phyloP scores from a whole-genome alignment of 2,797 vertebrate genomes.

The Trematomus bernacchii region DNA sequence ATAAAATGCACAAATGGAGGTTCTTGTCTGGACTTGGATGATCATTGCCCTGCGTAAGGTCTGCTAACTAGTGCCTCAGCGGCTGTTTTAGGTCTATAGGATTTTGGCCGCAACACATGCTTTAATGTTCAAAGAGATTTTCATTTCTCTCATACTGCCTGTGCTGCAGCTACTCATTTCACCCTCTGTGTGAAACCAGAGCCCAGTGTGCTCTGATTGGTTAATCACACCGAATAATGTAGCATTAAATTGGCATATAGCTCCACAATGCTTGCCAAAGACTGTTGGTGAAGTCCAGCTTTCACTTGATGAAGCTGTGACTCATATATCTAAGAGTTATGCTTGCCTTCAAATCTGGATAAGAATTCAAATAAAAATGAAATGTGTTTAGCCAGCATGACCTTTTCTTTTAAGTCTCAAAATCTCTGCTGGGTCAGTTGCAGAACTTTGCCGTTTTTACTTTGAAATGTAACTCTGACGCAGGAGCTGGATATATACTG shows the following conservation, averaged over 20 bases:
- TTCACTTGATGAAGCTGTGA: constrained; percentile 16
- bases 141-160: no score
- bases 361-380: neutral
- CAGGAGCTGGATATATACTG: neutral
- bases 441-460: constrained; percentile 6
- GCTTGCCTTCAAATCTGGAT: neutral
- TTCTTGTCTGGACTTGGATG: no score
- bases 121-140: no score
- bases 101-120: no score
- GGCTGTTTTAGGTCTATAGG: no score
- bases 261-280: constrained; percentile 11
- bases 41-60: no score
- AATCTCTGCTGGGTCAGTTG: constrained; percentile 4
- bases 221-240: constrained; percentile 26
- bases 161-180: no score
- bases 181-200: no score
- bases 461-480: constrained; percentile 1
- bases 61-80: no score
- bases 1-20: no score
- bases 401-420: neutral
- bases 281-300: constrained; percentile 3
- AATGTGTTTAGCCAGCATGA: neutral
- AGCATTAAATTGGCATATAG: constrained; percentile 21
- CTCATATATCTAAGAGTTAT: constrained; percentile 5
- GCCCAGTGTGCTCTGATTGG: no score